Evolutionary conservation across 2,797 vertebrate genomes (phyloP), one percentile per base, ranked within the genome.

Genomic region (Nyctalus aviator): DNA sequence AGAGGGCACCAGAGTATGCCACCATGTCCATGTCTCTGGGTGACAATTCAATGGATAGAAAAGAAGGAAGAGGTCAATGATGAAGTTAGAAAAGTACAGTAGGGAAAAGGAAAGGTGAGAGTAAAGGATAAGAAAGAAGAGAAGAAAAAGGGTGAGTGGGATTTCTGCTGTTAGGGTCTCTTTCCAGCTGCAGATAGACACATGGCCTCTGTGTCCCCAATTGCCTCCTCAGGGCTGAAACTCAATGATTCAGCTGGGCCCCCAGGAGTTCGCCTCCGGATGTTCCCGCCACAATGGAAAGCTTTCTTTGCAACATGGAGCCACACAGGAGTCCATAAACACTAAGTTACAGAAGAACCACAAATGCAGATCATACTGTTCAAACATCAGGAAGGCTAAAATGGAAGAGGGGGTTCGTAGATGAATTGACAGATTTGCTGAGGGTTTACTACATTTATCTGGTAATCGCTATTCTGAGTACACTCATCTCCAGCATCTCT

Each of bases 81-180:
- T 3, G 59, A 86, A 91, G 76, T 53, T 55, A 41, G 85, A 90
- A 86, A 90, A 66, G 57, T n/a, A 44, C 41, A 71, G 15, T 8
- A 79, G 41, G 50, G 37, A 25, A 69, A 92, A 89, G 30, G 87
- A 95, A 97, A 94, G 23, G 27, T 57, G 18, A 69, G 20, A 48
- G 37, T 10, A n/a, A 82, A 62, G 69, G 37, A 66, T 27, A 37
- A 81, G 18, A 8, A 12, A 46, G n/a, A 46, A 69, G n/a, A 48
- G 13, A 32, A 35, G 8, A 46, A 59, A 69, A 69, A 46, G 27
- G 18, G 27, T 30, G 32, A 85, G 17, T n/a, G 37, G n/a, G 7
- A 59, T 83, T 59, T 76, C 44, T 59, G 32, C 27, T 69, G 84
- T 72, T 21, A 71, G 62, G 53, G 46, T 48, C 21, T 83, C 53